Evolutionary conservation across 2,888 invertebrate species (phyloP), one percentile per base, ranked within the genome.

Genomic region (Patella pellucida): DNA sequence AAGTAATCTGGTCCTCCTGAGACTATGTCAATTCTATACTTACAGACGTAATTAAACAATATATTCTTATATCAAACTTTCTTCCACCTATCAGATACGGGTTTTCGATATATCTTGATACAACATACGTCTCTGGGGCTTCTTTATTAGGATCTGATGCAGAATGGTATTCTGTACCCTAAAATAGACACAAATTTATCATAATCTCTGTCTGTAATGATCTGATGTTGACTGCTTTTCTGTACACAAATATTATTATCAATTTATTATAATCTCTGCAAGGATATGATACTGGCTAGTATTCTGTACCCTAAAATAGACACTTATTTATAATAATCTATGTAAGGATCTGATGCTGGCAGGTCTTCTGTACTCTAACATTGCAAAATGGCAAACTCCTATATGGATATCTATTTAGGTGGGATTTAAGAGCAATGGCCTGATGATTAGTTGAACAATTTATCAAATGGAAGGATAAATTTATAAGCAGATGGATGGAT

Each of bases 11-110:
- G 41, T 41, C 41, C 7, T 41, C 41, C 41, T 41, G 41, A 41
- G 41, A 41, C 41, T 41, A 41, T 41, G 41, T 9, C 2, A 15
- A 7, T 15, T 31, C 41, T 41, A n/a, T 31, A 88, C 90, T 87
- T 84, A 92, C 92, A 54, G 93, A 93, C 69, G 93, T 93, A 50
- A 94, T 93, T 70, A 94, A 89, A 15, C 93, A 93, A 88, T 94
- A 94, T 78, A 94, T 91, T 23, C 94, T 89, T n/a, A 94, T 89
- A 85, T 94, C 94, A 87, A 94, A 94, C 88, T 94, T 94, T 83
- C 93, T 91, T 5, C 93, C 93, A 62, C 93, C 93, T 72, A 94
- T 91, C 41, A 94, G 89, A 82, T 93, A 93, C 2, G 94, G 94
- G 82, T 93, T 91, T 78, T 92, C 92, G 73, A 94, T 91, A 86